Conservation (phyloP, 2,113 vertebrate genomes). For the Coryphaenoides rupestris region DNA sequence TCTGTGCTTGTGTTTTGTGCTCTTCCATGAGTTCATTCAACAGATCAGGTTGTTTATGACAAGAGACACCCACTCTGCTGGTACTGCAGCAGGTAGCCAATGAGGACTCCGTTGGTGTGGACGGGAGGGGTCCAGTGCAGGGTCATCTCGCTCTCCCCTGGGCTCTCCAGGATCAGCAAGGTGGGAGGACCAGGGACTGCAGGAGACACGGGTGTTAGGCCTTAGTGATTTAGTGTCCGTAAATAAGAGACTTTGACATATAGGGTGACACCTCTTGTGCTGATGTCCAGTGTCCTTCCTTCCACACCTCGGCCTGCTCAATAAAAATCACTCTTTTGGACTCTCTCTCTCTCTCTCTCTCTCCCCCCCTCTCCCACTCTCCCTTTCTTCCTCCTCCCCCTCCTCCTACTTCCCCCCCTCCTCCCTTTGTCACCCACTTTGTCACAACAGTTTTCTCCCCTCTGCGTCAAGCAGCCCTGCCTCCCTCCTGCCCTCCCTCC, state of each 20-base stretch:
- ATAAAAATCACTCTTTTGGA: background rate
- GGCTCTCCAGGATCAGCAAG: constrained; percentile 74
- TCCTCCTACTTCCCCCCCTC: background rate
- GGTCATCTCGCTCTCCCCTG: constrained; percentile 76
- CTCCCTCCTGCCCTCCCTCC: too few relatives aligned
- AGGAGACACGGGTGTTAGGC: constrained; percentile 24
- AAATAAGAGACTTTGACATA: background rate
- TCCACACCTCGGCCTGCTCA: background rate
- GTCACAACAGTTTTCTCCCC: background rate
- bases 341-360: too few relatives aligned
- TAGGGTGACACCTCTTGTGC: background rate
- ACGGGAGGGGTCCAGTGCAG: constrained; percentile 77
- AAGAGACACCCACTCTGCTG: constrained; percentile 70
- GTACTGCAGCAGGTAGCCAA: constrained; percentile 78
- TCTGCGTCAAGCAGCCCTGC: background rate
- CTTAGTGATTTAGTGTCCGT: constrained; percentile 1
- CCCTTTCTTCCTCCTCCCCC: background rate
- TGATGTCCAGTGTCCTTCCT: background rate
- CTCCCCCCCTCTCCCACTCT: too few relatives aligned
- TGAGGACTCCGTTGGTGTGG: constrained; percentile 79
- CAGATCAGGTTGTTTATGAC: background rate
- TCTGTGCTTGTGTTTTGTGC: background rate
- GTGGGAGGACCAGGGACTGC: constrained; percentile 79
- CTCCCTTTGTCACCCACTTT: background rate
- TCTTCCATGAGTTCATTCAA: too few relatives aligned